phyloP scores from a whole-genome alignment of 2,797 vertebrate species.

The Gephyroberyx darwinii region DNA sequence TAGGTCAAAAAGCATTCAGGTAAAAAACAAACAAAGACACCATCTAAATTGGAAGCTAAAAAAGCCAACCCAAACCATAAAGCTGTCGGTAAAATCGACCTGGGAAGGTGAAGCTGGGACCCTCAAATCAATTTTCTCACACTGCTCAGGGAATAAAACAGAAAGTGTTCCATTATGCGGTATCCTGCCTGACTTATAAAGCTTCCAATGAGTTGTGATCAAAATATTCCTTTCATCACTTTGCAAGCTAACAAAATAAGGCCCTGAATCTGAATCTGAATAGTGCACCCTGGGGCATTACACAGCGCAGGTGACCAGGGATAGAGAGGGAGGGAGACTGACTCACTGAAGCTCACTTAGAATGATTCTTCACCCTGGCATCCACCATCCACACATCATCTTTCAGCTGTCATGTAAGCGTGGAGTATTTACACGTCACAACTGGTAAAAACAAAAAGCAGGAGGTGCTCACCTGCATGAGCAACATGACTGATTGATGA shows the following conservation, averaged over 20 bases:
- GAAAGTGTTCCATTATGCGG: no score
- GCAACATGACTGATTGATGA: conserved; percentile 63
- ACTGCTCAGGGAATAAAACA: conserved; percentile 30
- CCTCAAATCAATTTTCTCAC: conserved; percentile 41
- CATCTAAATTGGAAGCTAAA: conserved; percentile 15
- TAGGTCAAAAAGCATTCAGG: not conserved
- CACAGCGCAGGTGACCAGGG: not conserved
- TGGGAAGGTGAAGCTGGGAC: conserved; percentile 22
- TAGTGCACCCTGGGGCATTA: not conserved
- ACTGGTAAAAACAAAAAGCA: conserved; percentile 36
- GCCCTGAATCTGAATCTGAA: conserved; percentile 12
- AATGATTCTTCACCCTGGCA: not conserved
- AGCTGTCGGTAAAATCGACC: conserved; percentile 6
- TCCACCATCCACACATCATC: conserved; percentile 4
- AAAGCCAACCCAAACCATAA: not conserved
- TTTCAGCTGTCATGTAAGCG: not conserved
- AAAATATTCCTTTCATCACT: conserved; percentile 27
- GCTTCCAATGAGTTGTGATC: not conserved
- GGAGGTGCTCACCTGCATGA: conserved; percentile 37
- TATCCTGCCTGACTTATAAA: no score
- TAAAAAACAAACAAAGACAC: conserved; percentile 19
- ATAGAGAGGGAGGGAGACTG: not conserved
- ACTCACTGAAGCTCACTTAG: not conserved
- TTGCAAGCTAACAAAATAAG: conserved; percentile 17
- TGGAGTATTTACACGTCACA: conserved; percentile 13